Conservation (phyloP, 2,113 vertebrate species). For the Ptilorrhoa leucosticta region DNA sequence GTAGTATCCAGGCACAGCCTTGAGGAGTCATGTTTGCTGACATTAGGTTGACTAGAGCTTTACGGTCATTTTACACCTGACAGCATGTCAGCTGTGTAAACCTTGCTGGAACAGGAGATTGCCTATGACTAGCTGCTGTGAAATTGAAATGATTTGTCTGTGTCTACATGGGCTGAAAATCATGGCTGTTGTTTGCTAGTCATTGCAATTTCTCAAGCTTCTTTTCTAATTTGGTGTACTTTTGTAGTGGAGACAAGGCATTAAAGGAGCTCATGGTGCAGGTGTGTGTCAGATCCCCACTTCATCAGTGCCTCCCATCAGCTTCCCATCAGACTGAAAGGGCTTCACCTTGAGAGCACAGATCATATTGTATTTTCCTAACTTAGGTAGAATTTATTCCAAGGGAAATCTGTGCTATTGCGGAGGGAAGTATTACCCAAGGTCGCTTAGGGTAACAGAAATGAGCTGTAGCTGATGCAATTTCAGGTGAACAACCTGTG, state of each 20-base stretch:
- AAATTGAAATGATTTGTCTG: conserved; percentile 35
- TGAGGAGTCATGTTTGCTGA: conserved; percentile 31
- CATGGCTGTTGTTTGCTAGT: neutral
- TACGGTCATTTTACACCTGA: conserved; percentile 24
- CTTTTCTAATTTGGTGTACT: neutral
- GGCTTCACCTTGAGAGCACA: neutral
- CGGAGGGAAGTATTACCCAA: neutral
- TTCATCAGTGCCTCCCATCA: neutral
- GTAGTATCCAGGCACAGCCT: neutral
- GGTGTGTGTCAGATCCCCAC: neutral
- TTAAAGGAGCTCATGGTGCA: neutral
- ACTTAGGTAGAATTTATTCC: neutral
- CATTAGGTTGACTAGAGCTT: conserved; percentile 24
- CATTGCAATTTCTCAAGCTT: neutral
- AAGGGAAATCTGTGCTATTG: neutral
- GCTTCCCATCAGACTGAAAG: neutral
- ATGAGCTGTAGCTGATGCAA: neutral
- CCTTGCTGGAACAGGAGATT: neutral
- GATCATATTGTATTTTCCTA: neutral
- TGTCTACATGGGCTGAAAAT: neutral
- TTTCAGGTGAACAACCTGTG: neutral
- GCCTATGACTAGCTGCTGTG: neutral
- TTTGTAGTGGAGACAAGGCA: neutral
- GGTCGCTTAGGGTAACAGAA: neutral
- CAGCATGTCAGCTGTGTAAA: conserved; percentile 7